Conservation (phyloP, 2,888 invertebrate genomes). For the Cosmia pyralina region DNA sequence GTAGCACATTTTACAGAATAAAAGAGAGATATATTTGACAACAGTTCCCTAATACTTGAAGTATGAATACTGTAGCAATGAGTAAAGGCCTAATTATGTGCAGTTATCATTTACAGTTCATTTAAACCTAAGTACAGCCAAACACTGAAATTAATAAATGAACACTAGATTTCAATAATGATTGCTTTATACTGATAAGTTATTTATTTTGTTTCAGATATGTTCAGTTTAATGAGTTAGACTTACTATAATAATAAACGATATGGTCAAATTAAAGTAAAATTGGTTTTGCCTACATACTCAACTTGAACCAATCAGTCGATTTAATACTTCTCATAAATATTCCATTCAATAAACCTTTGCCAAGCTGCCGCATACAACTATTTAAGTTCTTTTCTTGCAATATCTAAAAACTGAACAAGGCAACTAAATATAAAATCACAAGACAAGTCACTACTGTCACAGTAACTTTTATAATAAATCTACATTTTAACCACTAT, state of each 20-base stretch:
- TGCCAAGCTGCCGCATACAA: slow-evolving; percentile 28
- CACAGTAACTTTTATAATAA: slow-evolving; percentile 70
- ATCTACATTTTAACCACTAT: slow-evolving; percentile 75
- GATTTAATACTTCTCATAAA: slow-evolving; percentile 3
- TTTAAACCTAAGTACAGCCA: slow-evolving; percentile 45
- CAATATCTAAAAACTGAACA: slow-evolving; percentile 49
- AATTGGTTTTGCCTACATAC: slow-evolving; percentile 18
- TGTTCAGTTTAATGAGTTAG: slow-evolving; percentile 62
- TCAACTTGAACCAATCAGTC: slow-evolving; percentile 10
- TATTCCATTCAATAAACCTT: slow-evolving; percentile 22
- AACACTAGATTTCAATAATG: slow-evolving; percentile 44
- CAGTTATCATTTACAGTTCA: slow-evolving; percentile 13
- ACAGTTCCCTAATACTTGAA: slow-evolving; percentile 61
- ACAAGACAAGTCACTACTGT: slow-evolving; percentile 73
- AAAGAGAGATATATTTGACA: slow-evolving; percentile 31
- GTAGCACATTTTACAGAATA: slow-evolving; percentile 58
- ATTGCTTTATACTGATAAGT: slow-evolving; percentile 52
- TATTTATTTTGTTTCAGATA: slow-evolving; percentile 62
- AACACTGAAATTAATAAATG: slow-evolving; percentile 40
- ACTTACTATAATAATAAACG: slow-evolving; percentile 42
- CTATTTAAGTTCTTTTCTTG: slow-evolving; percentile 47
- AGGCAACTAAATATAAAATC: slow-evolving; percentile 72
- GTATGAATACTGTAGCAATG: slow-evolving; percentile 60
- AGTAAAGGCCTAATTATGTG: slow-evolving; percentile 30
- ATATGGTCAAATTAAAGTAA: slow-evolving; percentile 61